phyloP scores from a whole-genome alignment of 2,797 vertebrate genomes.

The Melanotaenia nigrans region DNA sequence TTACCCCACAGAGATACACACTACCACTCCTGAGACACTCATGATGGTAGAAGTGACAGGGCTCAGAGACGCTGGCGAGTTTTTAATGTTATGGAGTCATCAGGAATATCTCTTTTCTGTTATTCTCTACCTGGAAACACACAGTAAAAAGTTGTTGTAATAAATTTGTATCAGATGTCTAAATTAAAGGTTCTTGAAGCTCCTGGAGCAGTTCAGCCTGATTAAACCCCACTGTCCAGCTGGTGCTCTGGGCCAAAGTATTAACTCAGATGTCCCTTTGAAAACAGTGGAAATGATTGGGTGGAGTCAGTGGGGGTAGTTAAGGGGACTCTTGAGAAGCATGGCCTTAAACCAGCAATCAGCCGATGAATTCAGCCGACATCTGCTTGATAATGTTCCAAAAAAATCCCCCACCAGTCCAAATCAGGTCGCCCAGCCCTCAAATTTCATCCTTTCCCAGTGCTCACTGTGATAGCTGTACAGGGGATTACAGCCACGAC shows the following conservation, averaged over 20 bases:
- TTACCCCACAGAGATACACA: too few relatives aligned
- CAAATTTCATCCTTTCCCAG: slow-evolving; percentile 69
- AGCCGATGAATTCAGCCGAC: slow-evolving; percentile 45
- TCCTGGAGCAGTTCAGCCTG: slow-evolving; percentile 34
- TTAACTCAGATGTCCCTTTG: slow-evolving; percentile 78
- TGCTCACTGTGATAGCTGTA: slow-evolving; percentile 65
- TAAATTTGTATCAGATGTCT: slow-evolving; percentile 3
- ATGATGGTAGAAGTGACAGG: too few relatives aligned
- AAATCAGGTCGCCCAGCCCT: slow-evolving; percentile 64
- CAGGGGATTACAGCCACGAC: slow-evolving; percentile 19
- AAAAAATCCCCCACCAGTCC: slow-evolving; percentile 62
- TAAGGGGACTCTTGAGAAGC: slow-evolving; percentile 47
- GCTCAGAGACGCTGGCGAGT: too few relatives aligned
- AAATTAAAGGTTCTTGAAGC: slow-evolving; percentile 26
- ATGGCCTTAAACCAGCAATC: slow-evolving; percentile 42
- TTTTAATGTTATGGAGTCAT: too few relatives aligned
- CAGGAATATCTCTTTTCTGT: too few relatives aligned
- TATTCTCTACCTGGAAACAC: too few relatives aligned
- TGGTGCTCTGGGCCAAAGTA: slow-evolving; percentile 58
- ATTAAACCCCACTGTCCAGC: slow-evolving; percentile 61
- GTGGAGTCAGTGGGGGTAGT: slow-evolving; percentile 38
- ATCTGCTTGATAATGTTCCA: slow-evolving; percentile 73
- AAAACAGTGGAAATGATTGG: slow-evolving; percentile 47
- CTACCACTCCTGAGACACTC: too few relatives aligned
- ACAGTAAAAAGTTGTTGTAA: slow-evolving; percentile 11